Percentiles rank a stretch among this genome's conserved stretches.
phyloP scores from a whole-genome alignment of 2,888 invertebrate genomes.

The Nephrotoma guestfalica region DNA sequence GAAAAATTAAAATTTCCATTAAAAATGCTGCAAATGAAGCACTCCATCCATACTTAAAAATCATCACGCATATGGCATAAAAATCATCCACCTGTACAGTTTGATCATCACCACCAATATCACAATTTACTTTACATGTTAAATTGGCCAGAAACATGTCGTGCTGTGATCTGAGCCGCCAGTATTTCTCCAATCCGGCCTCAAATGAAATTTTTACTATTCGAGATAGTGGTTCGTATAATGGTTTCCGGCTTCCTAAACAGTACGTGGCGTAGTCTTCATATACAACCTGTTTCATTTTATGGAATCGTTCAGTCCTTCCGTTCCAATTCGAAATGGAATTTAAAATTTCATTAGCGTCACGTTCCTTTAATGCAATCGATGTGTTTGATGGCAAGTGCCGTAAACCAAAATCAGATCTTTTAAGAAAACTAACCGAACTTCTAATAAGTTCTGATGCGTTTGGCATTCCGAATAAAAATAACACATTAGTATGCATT shows the following conservation, averaged over 20 bases:
- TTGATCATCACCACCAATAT: background rate
- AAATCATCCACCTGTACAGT: background rate
- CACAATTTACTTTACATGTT: background rate
- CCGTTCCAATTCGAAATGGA: background rate
- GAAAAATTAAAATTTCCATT: background rate
- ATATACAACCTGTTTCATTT: background rate
- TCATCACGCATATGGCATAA: background rate
- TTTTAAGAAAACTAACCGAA: background rate
- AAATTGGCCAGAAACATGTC: background rate
- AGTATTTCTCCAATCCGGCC: background rate
- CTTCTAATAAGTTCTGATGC: background rate
- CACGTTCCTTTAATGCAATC: background rate
- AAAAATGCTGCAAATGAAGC: background rate
- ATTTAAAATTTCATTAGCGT: background rate
- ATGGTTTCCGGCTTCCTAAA: background rate
- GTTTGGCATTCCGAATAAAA: background rate
- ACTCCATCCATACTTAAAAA: background rate
- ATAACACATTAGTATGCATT: background rate
- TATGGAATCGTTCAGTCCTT: background rate
- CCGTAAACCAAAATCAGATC: background rate
- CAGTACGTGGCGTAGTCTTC: background rate
- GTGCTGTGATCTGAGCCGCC: background rate
- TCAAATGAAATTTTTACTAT: background rate
- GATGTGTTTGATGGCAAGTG: background rate
- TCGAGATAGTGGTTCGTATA: background rate